A percentile compares a stretch with the other conserved stretches of the same genome.
Conservation (phyloP, 2,113 vertebrate species). For the Cichladusa arquata region DNA sequence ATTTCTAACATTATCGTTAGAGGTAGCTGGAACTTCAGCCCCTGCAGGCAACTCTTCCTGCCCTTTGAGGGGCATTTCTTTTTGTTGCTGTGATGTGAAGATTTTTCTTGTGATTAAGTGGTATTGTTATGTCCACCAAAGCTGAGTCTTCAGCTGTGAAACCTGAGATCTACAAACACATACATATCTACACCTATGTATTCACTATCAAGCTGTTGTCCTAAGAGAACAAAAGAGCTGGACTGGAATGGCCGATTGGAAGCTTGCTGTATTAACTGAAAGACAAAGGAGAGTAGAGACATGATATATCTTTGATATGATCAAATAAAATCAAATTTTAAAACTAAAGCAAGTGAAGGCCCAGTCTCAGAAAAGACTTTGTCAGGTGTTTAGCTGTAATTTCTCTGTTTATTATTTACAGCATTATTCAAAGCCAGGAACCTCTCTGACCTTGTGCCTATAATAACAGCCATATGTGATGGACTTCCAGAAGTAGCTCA, state of each 20-base stretch:
- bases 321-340: neutral
- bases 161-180: neutral
- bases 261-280: neutral
- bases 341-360: neutral
- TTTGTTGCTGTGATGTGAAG: neutral
- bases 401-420: neutral
- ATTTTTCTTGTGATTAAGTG: neutral
- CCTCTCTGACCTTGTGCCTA: neutral
- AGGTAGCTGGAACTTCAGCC: neutral
- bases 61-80: neutral
- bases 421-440: neutral
- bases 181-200: neutral
- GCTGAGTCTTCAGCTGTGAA: neutral
- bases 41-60: neutral
- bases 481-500: neutral
- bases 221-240: neutral
- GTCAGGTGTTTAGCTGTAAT: neutral
- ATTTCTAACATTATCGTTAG: neutral
- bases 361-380: neutral
- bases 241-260: neutral
- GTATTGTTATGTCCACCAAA: neutral
- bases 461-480: neutral
- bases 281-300: neutral
- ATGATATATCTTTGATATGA: neutral
- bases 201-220: neutral